Conservation (phyloP, 2,888 invertebrate species). For the Magallana nippona region DNA sequence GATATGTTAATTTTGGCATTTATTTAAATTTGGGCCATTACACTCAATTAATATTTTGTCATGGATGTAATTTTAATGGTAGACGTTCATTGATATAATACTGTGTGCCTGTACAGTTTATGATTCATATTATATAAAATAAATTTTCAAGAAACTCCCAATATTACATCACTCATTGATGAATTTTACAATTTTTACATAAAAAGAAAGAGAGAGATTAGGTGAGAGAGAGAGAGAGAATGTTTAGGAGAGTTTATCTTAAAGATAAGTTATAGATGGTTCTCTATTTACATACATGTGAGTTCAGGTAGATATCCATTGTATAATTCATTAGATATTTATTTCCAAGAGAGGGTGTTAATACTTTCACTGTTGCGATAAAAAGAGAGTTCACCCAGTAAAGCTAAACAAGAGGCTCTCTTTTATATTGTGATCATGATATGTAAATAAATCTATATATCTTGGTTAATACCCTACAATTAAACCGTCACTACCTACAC, state of each 20-base stretch:
- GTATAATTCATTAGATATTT: not conserved
- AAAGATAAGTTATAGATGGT: no score
- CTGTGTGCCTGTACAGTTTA: not conserved
- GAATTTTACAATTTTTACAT: not conserved
- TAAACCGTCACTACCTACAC: not conserved
- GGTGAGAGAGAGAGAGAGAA: no score
- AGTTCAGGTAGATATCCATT: no score
- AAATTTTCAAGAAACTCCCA: not conserved
- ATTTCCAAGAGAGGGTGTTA: constrained; percentile 11
- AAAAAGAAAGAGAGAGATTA: no score
- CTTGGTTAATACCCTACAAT: constrained; percentile 14
- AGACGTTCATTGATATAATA: constrained; percentile 1
- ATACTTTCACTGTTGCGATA: not conserved
- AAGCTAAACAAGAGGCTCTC: not conserved
- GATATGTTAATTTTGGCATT: constrained; percentile 9
- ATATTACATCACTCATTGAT: constrained; percentile 18
- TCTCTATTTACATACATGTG: no score
- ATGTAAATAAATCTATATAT: constrained; percentile 26
- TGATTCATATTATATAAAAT: not conserved
- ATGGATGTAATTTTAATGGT: not conserved
- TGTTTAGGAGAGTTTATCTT: no score
- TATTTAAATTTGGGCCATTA: not conserved
- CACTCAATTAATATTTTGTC: not conserved
- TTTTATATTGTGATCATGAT: constrained; percentile 30
- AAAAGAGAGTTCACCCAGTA: not conserved